phyloP scores from a whole-genome alignment of 2,888 invertebrate genomes.

The Stegana nigrithorax region DNA sequence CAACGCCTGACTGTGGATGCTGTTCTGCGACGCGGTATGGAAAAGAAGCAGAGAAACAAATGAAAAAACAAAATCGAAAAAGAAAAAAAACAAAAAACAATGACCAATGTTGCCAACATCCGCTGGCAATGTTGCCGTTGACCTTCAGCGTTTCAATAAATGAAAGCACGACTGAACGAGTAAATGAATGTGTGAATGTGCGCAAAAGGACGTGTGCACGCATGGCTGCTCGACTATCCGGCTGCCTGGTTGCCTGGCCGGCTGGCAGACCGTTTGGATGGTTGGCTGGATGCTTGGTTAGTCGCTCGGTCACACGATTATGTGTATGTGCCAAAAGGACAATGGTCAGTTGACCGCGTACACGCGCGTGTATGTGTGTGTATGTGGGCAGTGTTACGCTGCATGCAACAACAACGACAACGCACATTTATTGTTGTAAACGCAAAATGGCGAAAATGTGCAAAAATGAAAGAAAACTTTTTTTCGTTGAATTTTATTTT shows the following conservation, averaged over 20 bases:
- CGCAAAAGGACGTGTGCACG: too few relatives aligned
- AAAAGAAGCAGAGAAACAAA: too few relatives aligned
- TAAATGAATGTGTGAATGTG: slow-evolving; percentile 2
- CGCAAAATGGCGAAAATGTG: too few relatives aligned
- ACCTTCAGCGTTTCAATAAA: slow-evolving; percentile 33
- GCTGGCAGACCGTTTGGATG: too few relatives aligned
- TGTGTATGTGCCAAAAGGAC: too few relatives aligned
- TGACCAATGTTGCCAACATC: slow-evolving; percentile 20
- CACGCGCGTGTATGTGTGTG: background rate
- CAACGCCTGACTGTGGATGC: background rate
- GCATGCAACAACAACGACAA: background rate
- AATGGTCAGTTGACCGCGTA: slow-evolving; percentile 49
- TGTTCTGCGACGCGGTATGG: background rate
- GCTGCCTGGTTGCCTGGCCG: too few relatives aligned
- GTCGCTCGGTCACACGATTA: too few relatives aligned
- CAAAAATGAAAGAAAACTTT: too few relatives aligned
- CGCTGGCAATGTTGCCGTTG: slow-evolving; percentile 32
- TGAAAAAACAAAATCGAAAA: too few relatives aligned
- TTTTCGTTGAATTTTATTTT: too few relatives aligned
- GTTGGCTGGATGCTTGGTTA: too few relatives aligned
- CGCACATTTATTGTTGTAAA: slow-evolving; percentile 16
- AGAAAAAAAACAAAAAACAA: slow-evolving; percentile 13
- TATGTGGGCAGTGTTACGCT: background rate
- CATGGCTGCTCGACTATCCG: too few relatives aligned
- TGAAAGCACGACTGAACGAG: background rate